Conservation (phyloP, 2,888 invertebrate genomes). For the Brachynemurus nebulosus region DNA sequence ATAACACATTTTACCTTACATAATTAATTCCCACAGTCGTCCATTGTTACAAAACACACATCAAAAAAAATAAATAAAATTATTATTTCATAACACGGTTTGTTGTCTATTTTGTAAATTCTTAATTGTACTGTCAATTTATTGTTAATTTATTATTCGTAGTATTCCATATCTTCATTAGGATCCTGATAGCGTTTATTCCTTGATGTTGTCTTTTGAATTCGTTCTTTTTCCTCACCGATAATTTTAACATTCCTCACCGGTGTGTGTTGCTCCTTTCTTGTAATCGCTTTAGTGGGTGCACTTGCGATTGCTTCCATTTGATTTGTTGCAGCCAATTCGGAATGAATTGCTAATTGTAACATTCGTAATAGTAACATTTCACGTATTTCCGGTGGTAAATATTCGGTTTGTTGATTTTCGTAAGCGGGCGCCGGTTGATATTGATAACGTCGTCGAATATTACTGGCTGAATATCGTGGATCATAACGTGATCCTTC, state of each 20-base stretch:
- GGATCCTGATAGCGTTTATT: conserved; percentile 26
- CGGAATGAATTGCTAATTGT: conserved; percentile 52
- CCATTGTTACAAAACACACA: no score
- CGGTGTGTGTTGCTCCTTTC: conserved; percentile 33
- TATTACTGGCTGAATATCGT: conserved; percentile 32
- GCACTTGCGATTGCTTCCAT: conserved; percentile 31
- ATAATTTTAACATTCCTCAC: conserved; percentile 59
- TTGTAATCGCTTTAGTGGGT: conserved; percentile 28
- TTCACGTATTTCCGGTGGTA: conserved; percentile 57
- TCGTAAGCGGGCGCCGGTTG: conserved; percentile 21
- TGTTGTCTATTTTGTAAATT: no score
- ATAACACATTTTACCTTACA: no score
- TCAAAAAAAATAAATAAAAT: no score
- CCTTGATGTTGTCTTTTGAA: conserved; percentile 28
- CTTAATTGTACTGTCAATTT: no score
- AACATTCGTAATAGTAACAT: conserved; percentile 57
- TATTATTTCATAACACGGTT: no score
- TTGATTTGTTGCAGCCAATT: conserved; percentile 22
- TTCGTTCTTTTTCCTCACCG: conserved; percentile 42
- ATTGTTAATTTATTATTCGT: no score
- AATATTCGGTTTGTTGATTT: conserved; percentile 30
- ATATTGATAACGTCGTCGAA: no score
- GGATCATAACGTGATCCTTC: conserved; percentile 17
- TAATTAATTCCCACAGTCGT: no score
- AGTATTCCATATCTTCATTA: conserved; percentile 21